A percentile compares a stretch with the other conserved stretches of the same genome.
These are phyloP conservation scores for Ptychochromis oligacanthus DNA, from an alignment of 2,113 vertebrate genomes.

Conservation along the genomic window DNA sequence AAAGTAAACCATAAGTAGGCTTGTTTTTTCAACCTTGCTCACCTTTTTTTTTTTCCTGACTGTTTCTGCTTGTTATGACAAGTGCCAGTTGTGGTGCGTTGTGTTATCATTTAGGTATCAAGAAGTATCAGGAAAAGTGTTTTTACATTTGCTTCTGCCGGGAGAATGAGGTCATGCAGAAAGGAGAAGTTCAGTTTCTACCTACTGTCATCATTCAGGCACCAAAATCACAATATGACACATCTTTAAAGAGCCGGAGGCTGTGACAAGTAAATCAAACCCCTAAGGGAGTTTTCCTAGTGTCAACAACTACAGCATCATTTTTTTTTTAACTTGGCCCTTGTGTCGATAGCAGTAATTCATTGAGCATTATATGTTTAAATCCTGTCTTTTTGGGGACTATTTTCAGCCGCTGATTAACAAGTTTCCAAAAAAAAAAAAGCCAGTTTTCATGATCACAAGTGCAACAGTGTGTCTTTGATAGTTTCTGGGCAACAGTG, in stretches of 20 bases:
- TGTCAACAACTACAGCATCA: not conserved
- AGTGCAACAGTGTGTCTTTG: conserved; percentile 1
- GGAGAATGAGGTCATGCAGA: not conserved
- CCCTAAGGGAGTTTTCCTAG: not conserved
- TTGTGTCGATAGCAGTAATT: not conserved
- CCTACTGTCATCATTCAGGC: not conserved
- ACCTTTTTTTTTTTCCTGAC: not conserved
- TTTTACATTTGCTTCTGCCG: not conserved
- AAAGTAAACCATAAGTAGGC: not conserved
- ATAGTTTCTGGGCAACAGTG: not conserved
- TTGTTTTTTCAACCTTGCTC: not conserved
- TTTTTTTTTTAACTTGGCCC: not conserved
- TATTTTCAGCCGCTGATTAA: conserved; percentile 11
- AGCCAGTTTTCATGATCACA: not conserved
- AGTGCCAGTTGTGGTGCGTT: not conserved
- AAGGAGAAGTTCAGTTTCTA: not conserved
- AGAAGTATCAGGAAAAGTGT: not conserved
- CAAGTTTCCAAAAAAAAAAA: not conserved
- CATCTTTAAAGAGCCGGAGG: not conserved
- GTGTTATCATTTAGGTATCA: not conserved
- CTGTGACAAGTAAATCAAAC: not conserved
- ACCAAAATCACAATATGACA: not conserved
- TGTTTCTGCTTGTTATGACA: not conserved
- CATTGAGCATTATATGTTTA: not conserved
- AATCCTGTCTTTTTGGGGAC: not conserved